Conservation (phyloP, 64 coral and sea anemone genomes). For the Astreopora myriophthalma region DNA sequence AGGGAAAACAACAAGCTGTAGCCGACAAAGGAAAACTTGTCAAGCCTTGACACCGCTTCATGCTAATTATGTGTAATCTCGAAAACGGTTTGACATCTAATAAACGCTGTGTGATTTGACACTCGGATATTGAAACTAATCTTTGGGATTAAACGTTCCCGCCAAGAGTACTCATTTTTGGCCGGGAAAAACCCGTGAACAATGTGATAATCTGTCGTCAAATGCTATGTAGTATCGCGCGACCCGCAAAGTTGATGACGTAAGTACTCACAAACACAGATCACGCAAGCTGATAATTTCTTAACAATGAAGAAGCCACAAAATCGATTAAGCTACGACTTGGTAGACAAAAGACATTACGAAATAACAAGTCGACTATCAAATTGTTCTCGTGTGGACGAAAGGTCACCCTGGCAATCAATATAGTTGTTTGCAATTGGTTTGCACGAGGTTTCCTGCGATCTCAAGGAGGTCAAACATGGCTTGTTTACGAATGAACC, state of each 20-base stretch:
- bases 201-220: neutral
- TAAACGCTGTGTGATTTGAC: neutral
- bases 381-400: neutral
- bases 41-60: too few relatives aligned
- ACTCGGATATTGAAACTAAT: neutral
- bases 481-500: neutral
- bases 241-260: slow-evolving; percentile 27
- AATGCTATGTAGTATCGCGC: neutral
- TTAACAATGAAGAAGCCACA: neutral
- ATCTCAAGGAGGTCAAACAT: neutral
- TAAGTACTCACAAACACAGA: neutral
- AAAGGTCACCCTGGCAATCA: neutral
- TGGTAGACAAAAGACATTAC: neutral
- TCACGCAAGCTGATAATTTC: neutral
- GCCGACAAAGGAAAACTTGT: too few relatives aligned
- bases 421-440: slow-evolving; percentile 12
- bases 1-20: too few relatives aligned
- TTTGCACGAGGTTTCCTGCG: neutral
- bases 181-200: neutral
- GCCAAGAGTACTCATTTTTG: neutral
- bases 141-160: neutral
- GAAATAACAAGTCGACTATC: neutral
- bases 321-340: neutral
- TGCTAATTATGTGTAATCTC: too few relatives aligned
- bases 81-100: neutral